These are phyloP conservation scores for Apostichopus parvimensis DNA, from an alignment of 35 echinoderm and acorn worm species.

Conservation along the genomic window DNA sequence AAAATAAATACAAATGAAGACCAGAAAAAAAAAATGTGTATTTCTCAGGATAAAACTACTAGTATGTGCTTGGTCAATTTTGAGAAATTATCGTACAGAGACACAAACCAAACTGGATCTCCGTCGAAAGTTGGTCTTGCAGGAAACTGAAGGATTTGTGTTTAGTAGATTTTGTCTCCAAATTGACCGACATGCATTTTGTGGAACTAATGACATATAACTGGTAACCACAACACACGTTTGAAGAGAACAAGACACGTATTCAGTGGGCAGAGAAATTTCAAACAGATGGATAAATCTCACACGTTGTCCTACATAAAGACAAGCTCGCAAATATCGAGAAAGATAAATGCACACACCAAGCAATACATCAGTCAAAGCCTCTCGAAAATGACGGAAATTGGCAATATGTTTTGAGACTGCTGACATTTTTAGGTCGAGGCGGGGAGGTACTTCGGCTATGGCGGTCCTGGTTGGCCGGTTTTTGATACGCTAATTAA, in stretches of 20 bases:
- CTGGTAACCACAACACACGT: neutral
- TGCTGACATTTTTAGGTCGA: constrained; percentile 64
- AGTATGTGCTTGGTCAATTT: no score
- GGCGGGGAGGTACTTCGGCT: constrained; percentile 33
- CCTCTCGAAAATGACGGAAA: constrained; percentile 61
- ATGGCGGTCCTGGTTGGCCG: constrained; percentile 47
- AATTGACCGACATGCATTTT: no score
- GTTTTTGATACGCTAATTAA: constrained; percentile 45
- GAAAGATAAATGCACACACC: constrained; percentile 49
- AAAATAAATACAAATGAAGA: no score
- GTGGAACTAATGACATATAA: no score
- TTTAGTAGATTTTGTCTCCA: no score
- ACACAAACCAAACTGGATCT: no score
- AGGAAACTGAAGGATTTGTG: no score
- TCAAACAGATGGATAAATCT: constrained; percentile 40
- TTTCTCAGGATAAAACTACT: no score
- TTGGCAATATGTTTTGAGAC: constrained; percentile 49
- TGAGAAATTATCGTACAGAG: no score
- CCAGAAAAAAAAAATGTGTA: no score
- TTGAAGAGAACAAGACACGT: neutral
- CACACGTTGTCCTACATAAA: constrained; percentile 45
- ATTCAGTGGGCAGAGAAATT: neutral
- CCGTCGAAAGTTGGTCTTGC: no score
- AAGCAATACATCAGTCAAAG: constrained; percentile 36
- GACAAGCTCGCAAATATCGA: constrained; percentile 34